Percentiles rank a stretch among this genome's conserved stretches.
Evolutionary conservation across 1,140 invertebrate genomes (phyloP).

Genomic region (Sesamia nonagrioides): DNA sequence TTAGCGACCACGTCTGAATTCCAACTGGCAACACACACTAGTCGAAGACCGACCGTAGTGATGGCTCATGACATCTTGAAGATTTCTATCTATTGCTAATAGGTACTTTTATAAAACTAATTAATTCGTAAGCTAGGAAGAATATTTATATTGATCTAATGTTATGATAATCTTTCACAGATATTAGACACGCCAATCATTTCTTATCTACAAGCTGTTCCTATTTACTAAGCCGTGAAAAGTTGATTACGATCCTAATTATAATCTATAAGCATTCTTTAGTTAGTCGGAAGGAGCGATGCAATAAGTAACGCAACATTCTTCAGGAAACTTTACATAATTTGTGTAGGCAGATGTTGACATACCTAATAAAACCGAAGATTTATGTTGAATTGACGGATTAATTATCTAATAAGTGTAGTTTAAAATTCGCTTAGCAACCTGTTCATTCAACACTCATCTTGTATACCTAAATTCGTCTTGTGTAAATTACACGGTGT

Average conservation of each 20-base stretch:
- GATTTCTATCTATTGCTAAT: not conserved
- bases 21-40: too few relatives aligned
- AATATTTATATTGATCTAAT: not conserved
- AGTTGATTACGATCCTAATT: not conserved
- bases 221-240: constrained; percentile 5
- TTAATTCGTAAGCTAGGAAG: constrained; percentile 18
- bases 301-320: not conserved
- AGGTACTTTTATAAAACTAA: not conserved
- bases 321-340: not conserved
- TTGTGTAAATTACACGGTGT: not conserved
- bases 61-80: not conserved
- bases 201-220: constrained; percentile 18
- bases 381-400: too few relatives aligned
- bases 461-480: not conserved
- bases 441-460: too few relatives aligned
- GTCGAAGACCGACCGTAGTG: not conserved
- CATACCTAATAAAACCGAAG: too few relatives aligned
- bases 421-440: too few relatives aligned
- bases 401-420: too few relatives aligned
- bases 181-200: constrained; percentile 8
- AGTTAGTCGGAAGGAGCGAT: constrained; percentile 23
- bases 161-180: constrained; percentile 21
- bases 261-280: constrained; percentile 15
- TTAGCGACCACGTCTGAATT: too few relatives aligned
- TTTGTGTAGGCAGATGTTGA: too few relatives aligned